Evolutionary conservation across 2,113 vertebrate species (phyloP).

Genomic region (Neopipo cinnamomea): DNA sequence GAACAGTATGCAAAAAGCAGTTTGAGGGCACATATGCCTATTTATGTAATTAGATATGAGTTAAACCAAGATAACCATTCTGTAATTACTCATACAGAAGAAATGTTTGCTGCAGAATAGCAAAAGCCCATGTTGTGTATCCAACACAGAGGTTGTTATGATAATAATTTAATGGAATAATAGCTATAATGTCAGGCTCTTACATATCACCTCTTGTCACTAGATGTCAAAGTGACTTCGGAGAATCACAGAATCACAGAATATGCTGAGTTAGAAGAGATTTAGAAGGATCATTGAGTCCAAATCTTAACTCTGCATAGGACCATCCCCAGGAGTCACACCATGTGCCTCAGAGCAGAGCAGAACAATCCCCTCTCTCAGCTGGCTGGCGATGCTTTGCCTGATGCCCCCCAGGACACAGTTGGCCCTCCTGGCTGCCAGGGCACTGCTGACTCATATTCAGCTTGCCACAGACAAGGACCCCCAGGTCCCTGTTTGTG

Average conservation of each 20-base stretch:
- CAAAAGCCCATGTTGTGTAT: background rate
- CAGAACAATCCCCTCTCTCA: background rate
- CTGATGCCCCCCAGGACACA: background rate
- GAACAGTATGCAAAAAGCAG: background rate
- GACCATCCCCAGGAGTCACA: background rate
- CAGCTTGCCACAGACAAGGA: background rate
- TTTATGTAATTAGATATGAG: slow-evolving; percentile 47
- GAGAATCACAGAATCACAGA: background rate
- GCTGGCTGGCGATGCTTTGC: background rate
- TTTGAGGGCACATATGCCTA: slow-evolving; percentile 6
- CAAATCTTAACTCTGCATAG: background rate
- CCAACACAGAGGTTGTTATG: background rate
- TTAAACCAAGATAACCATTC: slow-evolving; percentile 26
- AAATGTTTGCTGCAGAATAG: slow-evolving; percentile 4
- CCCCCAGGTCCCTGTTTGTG: background rate
- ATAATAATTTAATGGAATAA: background rate
- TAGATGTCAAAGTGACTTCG: background rate
- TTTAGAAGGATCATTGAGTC: background rate
- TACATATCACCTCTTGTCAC: background rate
- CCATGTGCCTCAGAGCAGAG: background rate
- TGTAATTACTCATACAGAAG: background rate
- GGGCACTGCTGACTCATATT: background rate
- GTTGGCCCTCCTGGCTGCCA: background rate
- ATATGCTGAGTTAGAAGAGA: background rate
- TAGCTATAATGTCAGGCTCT: background rate